phyloP scores from a whole-genome alignment of 2,888 invertebrate species.

The Escarpia spicata region DNA sequence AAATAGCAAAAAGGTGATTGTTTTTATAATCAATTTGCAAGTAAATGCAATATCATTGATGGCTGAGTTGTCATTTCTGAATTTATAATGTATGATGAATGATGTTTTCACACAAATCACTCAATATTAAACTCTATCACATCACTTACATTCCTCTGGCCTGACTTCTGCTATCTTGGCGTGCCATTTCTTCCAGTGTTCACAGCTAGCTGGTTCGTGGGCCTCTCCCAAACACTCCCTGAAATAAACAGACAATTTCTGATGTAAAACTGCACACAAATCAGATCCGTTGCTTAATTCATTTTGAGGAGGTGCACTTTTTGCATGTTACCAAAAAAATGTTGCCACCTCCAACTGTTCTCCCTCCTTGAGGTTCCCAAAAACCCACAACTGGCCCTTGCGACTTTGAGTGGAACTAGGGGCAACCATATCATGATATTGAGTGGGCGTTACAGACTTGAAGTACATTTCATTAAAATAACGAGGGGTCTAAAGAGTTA shows the following conservation, averaged over 20 bases:
- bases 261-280: no score
- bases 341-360: no score
- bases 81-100: background rate
- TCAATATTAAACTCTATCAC: background rate
- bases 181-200: constrained; percentile 74
- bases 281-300: no score
- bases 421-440: no score
- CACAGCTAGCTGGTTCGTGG: constrained; percentile 76
- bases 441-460: no score
- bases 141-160: constrained; percentile 71
- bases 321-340: no score
- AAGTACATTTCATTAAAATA: no score
- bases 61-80: background rate
- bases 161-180: constrained; percentile 74
- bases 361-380: no score
- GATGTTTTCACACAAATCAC: background rate
- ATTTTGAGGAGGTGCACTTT: no score
- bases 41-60: background rate
- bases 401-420: no score
- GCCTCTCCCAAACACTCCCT: constrained; percentile 73
- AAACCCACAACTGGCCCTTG: no score
- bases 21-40: constrained; percentile 22
- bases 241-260: constrained; percentile 31
- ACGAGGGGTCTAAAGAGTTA: no score
- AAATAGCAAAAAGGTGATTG: background rate